Percentiles rank a stretch among this genome's conserved stretches.
These are phyloP conservation scores for Heteractis magnifica DNA, from an alignment of 92 coral and sea anemone species.

Conservation along the genomic window DNA sequence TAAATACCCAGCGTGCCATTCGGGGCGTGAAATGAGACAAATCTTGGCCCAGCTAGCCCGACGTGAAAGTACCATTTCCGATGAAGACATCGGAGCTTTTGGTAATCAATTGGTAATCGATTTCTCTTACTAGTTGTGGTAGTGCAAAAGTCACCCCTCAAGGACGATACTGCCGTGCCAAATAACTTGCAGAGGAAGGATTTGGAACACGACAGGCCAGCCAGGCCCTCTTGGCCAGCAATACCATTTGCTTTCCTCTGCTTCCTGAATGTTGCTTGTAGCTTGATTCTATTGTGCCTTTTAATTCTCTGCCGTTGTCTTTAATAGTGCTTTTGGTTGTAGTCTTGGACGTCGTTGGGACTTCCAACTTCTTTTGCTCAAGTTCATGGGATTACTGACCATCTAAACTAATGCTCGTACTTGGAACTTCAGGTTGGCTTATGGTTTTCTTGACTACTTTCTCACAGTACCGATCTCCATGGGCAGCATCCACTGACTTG, in stretches of 20 bases:
- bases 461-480: neutral
- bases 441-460: neutral
- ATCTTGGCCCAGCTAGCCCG: neutral
- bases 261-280: neutral
- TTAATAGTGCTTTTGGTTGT: neutral
- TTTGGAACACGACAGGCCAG: neutral
- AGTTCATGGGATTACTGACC: neutral
- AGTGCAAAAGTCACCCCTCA: neutral
- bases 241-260: conserved; percentile 14
- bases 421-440: neutral
- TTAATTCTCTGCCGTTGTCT: neutral
- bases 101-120: conserved; percentile 18
- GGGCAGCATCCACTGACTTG: neutral
- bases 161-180: neutral
- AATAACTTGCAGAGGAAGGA: neutral
- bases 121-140: conserved; percentile 11
- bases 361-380: neutral
- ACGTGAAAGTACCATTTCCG: neutral
- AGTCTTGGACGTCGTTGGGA: neutral
- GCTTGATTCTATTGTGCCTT: neutral
- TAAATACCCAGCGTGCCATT: conserved; percentile 1
- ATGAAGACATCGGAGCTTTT: conserved; percentile 17
- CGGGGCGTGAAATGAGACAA: conserved; percentile 1
- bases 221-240: neutral
- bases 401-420: neutral